Conservation (phyloP, 1,140 invertebrate genomes). For the Microplitis demolitor region DNA sequence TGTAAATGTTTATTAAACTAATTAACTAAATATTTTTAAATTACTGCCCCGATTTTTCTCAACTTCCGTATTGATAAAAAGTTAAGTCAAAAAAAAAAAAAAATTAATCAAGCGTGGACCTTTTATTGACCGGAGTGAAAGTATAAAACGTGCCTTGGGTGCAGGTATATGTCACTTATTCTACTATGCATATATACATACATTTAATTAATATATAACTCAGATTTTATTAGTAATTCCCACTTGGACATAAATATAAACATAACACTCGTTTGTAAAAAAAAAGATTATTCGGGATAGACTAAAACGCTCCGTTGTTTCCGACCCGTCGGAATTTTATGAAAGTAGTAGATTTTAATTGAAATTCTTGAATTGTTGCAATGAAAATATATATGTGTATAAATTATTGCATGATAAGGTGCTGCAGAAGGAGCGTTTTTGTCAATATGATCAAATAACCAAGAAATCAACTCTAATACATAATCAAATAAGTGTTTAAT, state of each 20-base stretch:
- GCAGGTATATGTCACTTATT: constrained; percentile 43
- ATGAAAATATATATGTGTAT: too few species aligned
- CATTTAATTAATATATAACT: neutral
- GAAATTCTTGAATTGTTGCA: neutral
- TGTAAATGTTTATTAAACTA: too few species aligned
- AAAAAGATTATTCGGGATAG: neutral
- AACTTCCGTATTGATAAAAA: too few species aligned
- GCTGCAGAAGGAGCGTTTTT: neutral
- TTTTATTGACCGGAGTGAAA: constrained; percentile 57
- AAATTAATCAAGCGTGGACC: constrained; percentile 43
- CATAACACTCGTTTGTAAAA: neutral
- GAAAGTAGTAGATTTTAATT: constrained; percentile 13
- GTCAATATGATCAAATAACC: neutral
- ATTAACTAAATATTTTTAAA: too few species aligned
- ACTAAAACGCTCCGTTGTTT: neutral
- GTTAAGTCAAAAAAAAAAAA: neutral
- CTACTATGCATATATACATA: constrained; percentile 6
- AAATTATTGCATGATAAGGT: too few species aligned
- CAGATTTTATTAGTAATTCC: constrained; percentile 34
- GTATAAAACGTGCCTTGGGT: constrained; percentile 62
- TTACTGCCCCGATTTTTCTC: too few species aligned
- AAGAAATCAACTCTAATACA: neutral
- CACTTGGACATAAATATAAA: constrained; percentile 30
- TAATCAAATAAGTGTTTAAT: neutral
- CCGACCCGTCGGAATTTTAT: neutral